Percentiles rank a stretch among this genome's conserved stretches.
Conservation (phyloP, 2,797 vertebrate genomes). For the Enteromius treurensis region DNA sequence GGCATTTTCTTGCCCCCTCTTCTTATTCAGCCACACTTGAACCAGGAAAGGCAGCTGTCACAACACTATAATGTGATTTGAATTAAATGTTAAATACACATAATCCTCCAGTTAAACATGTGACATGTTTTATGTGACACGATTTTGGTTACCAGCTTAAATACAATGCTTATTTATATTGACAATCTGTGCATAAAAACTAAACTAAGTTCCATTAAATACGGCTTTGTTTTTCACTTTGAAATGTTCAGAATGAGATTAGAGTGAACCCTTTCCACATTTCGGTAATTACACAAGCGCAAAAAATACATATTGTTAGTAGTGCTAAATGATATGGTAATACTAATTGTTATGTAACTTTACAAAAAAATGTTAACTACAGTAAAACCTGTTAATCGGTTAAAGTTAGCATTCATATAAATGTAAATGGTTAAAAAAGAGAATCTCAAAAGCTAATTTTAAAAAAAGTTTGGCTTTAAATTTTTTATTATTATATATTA, state of each 20-base stretch:
- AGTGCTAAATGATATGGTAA: not conserved
- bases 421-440: not conserved
- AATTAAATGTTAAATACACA: not conserved
- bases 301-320: not conserved
- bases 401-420: not conserved
- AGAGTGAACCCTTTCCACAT: not conserved
- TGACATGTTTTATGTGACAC: too few relatives aligned
- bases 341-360: not conserved
- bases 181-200: not conserved
- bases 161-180: not conserved
- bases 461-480: not conserved
- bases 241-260: not conserved
- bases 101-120: not conserved
- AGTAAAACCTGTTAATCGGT: not conserved
- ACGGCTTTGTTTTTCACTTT: not conserved
- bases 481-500: not conserved
- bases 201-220: not conserved
- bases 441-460: not conserved
- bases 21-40: not conserved
- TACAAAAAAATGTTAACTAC: not conserved
- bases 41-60: constrained; percentile 4
- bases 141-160: not conserved
- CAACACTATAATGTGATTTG: not conserved
- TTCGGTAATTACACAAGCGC: not conserved
- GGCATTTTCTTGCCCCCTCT: not conserved